Percentiles rank a stretch among this genome's conserved stretches.
Conservation (phyloP, 2,888 invertebrate species). For the Imbricaverruca yamaguchii region DNA sequence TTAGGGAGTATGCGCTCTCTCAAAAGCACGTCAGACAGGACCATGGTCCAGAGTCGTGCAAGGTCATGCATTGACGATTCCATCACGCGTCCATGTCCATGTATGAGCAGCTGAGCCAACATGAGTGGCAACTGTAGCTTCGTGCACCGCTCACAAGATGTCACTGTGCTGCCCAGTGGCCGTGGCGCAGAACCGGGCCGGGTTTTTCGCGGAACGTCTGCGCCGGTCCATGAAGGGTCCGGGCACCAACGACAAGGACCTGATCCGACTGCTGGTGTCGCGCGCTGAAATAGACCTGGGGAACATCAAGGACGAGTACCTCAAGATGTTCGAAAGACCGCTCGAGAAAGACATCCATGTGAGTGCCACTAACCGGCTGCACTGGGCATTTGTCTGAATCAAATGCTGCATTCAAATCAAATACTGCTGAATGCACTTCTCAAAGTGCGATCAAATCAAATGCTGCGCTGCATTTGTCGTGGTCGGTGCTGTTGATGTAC, state of each 20-base stretch:
- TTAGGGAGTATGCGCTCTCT: too few species aligned
- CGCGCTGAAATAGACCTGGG: conserved; percentile 76
- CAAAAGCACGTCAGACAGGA: too few species aligned
- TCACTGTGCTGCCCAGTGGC: conserved; percentile 30
- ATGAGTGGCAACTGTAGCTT: not conserved
- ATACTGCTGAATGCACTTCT: too few species aligned
- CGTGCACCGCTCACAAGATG: not conserved
- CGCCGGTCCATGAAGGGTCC: conserved; percentile 82
- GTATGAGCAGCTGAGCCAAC: too few species aligned
- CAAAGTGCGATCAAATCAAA: too few species aligned
- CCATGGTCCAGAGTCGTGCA: too few species aligned
- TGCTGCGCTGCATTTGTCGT: too few species aligned
- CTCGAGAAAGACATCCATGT: conserved; percentile 74
- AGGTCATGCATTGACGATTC: too few species aligned
- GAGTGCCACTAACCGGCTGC: conserved; percentile 44
- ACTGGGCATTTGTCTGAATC: not conserved
- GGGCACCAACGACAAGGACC: conserved; percentile 77
- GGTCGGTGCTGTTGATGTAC: not conserved
- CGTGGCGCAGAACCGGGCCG: conserved; percentile 53
- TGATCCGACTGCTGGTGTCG: conserved; percentile 77
- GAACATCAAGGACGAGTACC: conserved; percentile 72
- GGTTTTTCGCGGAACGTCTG: conserved; percentile 77
- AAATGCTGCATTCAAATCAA: not conserved
- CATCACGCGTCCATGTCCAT: too few species aligned
- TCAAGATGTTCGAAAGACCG: conserved; percentile 62